phyloP scores from a whole-genome alignment of 2,888 invertebrate species.

The Blastobasis adustella region DNA sequence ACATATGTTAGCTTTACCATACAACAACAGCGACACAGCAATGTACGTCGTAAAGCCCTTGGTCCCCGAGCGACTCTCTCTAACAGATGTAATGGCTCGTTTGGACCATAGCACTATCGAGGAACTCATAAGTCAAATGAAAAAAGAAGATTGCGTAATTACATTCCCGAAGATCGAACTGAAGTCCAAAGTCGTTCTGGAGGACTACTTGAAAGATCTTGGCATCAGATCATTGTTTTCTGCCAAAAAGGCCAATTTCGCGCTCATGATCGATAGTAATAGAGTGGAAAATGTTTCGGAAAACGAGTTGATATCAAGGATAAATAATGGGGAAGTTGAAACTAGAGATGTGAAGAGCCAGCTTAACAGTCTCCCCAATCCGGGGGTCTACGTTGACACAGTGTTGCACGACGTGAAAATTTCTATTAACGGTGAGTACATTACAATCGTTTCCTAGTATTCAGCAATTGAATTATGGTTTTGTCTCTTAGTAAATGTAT shows the following conservation, averaged over 20 bases:
- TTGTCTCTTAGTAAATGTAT: too few relatives aligned
- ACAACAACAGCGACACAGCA: slow-evolving; percentile 77
- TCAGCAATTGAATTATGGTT: too few relatives aligned
- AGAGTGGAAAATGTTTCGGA: slow-evolving; percentile 28
- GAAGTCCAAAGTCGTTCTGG: slow-evolving; percentile 73
- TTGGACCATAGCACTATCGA: slow-evolving; percentile 68
- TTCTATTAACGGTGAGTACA: slow-evolving; percentile 65
- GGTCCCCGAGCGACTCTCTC: slow-evolving; percentile 38
- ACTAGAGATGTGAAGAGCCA: slow-evolving; percentile 25
- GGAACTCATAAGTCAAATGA: slow-evolving; percentile 58
- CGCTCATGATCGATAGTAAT: slow-evolving; percentile 68
- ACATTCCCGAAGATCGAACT: slow-evolving; percentile 84
- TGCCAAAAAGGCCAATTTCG: slow-evolving; percentile 77
- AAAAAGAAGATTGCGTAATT: slow-evolving; percentile 65
- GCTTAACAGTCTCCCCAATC: slow-evolving; percentile 61
- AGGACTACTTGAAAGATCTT: slow-evolving; percentile 66
- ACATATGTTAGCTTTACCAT: slow-evolving; percentile 81
- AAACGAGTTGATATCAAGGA: slow-evolving; percentile 33
- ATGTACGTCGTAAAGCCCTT: slow-evolving; percentile 81
- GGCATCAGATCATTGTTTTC: slow-evolving; percentile 79
- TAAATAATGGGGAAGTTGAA: slow-evolving; percentile 24
- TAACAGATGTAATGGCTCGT: slow-evolving; percentile 61
- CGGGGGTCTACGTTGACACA: slow-evolving; percentile 77
- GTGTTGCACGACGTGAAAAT: slow-evolving; percentile 80
- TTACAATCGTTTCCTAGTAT: too few relatives aligned